These are phyloP conservation scores for Macrochelys suwanniensis DNA, from an alignment of 2,797 vertebrate genomes.

Conservation along the genomic window DNA sequence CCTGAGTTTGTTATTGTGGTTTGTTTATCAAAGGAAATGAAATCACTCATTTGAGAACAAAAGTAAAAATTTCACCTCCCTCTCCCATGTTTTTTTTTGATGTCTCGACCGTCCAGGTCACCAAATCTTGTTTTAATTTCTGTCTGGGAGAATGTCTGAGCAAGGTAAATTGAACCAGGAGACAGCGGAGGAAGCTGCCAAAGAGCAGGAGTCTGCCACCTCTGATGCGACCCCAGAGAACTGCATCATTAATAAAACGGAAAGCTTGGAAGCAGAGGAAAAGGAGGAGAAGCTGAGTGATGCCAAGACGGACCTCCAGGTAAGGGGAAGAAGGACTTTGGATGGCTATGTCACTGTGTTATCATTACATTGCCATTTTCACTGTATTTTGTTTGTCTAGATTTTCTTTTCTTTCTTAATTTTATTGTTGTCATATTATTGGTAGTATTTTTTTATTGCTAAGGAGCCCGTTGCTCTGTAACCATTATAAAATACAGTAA, in stretches of 20 bases:
- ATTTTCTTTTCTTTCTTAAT: not conserved
- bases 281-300: constrained; percentile 81
- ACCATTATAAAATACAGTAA: constrained; percentile 55
- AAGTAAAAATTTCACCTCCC: constrained; percentile 6
- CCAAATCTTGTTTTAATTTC: constrained; percentile 79
- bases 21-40: constrained; percentile 35
- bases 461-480: constrained; percentile 37
- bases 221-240: constrained; percentile 75
- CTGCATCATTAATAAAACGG: constrained; percentile 80
- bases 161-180: constrained; percentile 81
- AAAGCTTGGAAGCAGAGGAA: constrained; percentile 81
- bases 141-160: constrained; percentile 89
- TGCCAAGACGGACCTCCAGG: constrained; percentile 80
- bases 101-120: constrained; percentile 77
- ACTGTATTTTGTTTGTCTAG: not conserved
- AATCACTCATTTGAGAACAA: not conserved
- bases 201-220: constrained; percentile 73
- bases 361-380: not conserved
- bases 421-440: not conserved
- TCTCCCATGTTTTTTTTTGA: constrained; percentile 35
- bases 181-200: constrained; percentile 76
- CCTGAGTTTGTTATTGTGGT: not conserved
- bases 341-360: not conserved
- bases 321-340: constrained; percentile 39
- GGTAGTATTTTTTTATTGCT: constrained; percentile 30